These are phyloP conservation scores for Bombyx mori DNA, from an alignment of 1,140 invertebrate species.

Conservation along the genomic window ASM3026992v2 NC_085111.1:11837501-11838000, in stretches of 20 bases:
- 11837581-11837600: no score
- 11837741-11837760: slow-evolving; percentile 84
- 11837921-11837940: slow-evolving; percentile 93
- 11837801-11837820: slow-evolving; percentile 88
- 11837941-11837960: slow-evolving; percentile 92
- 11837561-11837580: no score
- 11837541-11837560: no score
- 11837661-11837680: no score
- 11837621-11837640: no score
- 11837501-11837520: no score
- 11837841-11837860: slow-evolving; percentile 93
- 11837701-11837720: slow-evolving; percentile 82
- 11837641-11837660: no score
- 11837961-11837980: slow-evolving; percentile 89
- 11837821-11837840: slow-evolving; percentile 91
- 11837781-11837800: slow-evolving; percentile 71
- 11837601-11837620: no score
- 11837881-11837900: slow-evolving; percentile 95
- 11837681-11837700: slow-evolving; percentile 21
- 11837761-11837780: slow-evolving; percentile 79
- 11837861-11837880: slow-evolving; percentile 95
- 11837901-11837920: slow-evolving; percentile 96
- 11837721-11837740: slow-evolving; percentile 82
- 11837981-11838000: slow-evolving; percentile 93
- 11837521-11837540: no score